phyloP scores from a whole-genome alignment of 2,113 vertebrate species.

The Nyctereutes procyonoides region DNA sequence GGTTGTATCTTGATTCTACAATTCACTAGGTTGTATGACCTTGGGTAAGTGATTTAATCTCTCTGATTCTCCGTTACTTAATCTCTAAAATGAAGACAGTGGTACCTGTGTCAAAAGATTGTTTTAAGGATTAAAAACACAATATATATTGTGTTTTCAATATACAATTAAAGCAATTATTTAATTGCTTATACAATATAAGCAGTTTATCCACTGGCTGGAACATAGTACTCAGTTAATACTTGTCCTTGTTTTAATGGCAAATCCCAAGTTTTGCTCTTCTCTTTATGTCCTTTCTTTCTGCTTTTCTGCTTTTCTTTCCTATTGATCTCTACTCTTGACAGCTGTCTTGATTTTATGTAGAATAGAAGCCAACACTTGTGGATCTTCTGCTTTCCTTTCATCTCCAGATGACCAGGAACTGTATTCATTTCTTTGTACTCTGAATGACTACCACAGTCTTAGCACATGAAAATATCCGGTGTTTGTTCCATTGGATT shows the following conservation, averaged over 20 bases:
- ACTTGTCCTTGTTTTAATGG: conserved; percentile 28
- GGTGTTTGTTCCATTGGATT: conserved; percentile 32
- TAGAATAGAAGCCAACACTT: background rate
- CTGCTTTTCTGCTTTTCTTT: background rate
- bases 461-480: conserved; percentile 14
- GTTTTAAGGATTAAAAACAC: background rate
- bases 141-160: background rate
- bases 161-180: too few species aligned
- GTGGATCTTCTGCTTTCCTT: background rate
- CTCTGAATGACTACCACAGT: background rate
- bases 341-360: background rate
- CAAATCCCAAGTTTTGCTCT: background rate
- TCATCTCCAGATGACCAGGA: background rate
- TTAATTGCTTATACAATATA: background rate
- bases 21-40: background rate
- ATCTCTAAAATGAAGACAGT: background rate
- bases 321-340: background rate
- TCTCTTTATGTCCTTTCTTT: background rate
- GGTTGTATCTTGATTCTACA: background rate
- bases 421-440: background rate
- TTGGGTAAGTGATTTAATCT: background rate
- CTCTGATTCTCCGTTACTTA: background rate
- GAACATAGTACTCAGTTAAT: background rate
- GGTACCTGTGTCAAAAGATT: background rate
- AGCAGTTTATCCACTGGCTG: background rate